Evolutionary conservation across 2,113 vertebrate species (phyloP), one percentile per base, ranked within the genome.

Genomic region (Mellivora capensis): DNA sequence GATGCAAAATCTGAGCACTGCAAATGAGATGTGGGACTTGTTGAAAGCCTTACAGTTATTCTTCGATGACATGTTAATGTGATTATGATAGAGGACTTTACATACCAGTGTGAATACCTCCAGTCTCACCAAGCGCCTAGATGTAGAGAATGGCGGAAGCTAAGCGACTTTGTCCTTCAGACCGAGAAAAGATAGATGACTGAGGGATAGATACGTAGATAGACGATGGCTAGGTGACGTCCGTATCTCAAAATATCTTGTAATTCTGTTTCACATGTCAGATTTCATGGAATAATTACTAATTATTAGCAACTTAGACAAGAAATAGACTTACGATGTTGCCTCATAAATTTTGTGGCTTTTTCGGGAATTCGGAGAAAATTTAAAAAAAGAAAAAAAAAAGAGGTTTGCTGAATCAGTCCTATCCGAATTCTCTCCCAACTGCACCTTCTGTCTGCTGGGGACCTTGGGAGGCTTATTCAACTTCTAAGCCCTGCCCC

Each of bases 11-110:
- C 42, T 74, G 52, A 71, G 61, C 34, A 29, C 0, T 7, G 23
- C n/a, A 23, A 21, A 10, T 17, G 62, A 81, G 44, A 10, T 0
- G 1, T 23, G 69, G 31, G 37, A 3, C 14, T 39, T 8, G 0
- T 29, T 15, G 1, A 15, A 42, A 61, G 47, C 86, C 86, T 37
- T 47, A 7, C 0, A 2, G 17, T 12, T 20, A 34, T 61, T 67
- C 31, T 54, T 42, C 71, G 20, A 0, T 14, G 34, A 64, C 13
- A 18, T 37, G 29, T 8, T 47, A n/a, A 17, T 37, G 54, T 3
- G 7, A 9, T 29, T 49, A 11, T 62, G 4, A 62, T 3, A 6
- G 49, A 86, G 59, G 57, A 20, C 29, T 91, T 87, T 10, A 17
- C 25, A 49, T 34, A 17, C 5, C 8, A 37, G 25, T 62, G 8